These are phyloP conservation scores for Ceratina japonica DNA, from an alignment of 1,140 invertebrate genomes.

Conservation along the genomic window DNA sequence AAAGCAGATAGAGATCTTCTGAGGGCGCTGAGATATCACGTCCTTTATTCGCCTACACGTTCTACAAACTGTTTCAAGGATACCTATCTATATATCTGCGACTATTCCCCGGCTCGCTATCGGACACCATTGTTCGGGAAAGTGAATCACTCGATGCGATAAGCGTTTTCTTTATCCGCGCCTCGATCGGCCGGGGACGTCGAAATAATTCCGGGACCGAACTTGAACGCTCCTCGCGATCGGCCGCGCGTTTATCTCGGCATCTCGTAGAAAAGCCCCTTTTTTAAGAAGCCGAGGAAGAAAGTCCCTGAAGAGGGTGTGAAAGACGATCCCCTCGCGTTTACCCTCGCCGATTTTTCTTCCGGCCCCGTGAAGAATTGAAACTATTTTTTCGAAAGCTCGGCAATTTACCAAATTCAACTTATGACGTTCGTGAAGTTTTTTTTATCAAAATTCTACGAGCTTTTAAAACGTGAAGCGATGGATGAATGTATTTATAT, in stretches of 20 bases:
- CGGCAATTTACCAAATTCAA: not conserved
- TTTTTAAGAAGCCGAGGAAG: too few species aligned
- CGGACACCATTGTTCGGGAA: constrained; percentile 4
- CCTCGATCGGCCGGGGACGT: not conserved
- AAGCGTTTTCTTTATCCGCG: constrained; percentile 30
- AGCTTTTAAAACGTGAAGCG: too few species aligned
- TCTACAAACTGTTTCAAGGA: too few species aligned
- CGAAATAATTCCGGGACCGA: constrained; percentile 24
- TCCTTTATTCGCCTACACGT: too few species aligned
- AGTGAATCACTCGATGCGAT: constrained; percentile 25
- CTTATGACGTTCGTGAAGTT: too few species aligned
- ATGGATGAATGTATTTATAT: too few species aligned
- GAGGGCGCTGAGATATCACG: too few species aligned
- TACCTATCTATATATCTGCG: too few species aligned
- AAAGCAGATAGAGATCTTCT: too few species aligned
- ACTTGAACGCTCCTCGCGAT: constrained; percentile 5
- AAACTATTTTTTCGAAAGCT: not conserved
- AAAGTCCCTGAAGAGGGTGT: constrained; percentile 3
- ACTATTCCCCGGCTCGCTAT: not conserved
- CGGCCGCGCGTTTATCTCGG: constrained; percentile 24
- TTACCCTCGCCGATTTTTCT: not conserved
- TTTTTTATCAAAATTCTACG: too few species aligned
- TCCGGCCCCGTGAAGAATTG: not conserved
- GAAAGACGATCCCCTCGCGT: constrained; percentile 4
- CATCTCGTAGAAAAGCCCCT: not conserved